phyloP scores from a whole-genome alignment of 2,113 vertebrate species.

The Forbesichthys agassizii region DNA sequence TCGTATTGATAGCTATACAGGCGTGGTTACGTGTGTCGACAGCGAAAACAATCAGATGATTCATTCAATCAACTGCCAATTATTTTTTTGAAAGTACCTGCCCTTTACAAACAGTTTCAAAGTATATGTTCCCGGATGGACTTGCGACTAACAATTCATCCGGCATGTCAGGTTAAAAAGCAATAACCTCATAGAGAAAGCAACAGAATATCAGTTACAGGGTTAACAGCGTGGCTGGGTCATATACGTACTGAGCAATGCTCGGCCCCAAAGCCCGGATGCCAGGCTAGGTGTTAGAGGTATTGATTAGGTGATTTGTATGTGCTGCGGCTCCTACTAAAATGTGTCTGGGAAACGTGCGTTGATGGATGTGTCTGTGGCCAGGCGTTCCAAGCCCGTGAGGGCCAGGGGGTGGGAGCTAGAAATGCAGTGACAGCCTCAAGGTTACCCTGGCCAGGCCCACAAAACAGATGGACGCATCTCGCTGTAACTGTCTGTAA shows the following conservation, averaged over 20 bases:
- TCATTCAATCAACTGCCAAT: no score
- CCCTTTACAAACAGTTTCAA: no score
- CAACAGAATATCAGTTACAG: not conserved
- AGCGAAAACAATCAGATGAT: no score
- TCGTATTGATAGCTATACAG: no score
- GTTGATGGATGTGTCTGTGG: slow-evolving; percentile 69
- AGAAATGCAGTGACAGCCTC: slow-evolving; percentile 61
- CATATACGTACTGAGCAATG: slow-evolving; percentile 14
- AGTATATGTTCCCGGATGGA: no score
- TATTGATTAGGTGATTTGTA: slow-evolving; percentile 72
- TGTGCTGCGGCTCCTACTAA: slow-evolving; percentile 48
- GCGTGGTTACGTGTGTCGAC: no score
- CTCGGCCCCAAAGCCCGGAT: slow-evolving; percentile 10
- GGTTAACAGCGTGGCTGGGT: not conserved
- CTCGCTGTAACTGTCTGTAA: slow-evolving; percentile 67
- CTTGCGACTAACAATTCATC: no score
- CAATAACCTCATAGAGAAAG: not conserved
- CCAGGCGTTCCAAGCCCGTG: slow-evolving; percentile 37
- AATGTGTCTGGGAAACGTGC: slow-evolving; percentile 58
- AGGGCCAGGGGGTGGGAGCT: slow-evolving; percentile 46
- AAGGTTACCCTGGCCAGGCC: slow-evolving; percentile 66
- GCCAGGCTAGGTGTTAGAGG: slow-evolving; percentile 10
- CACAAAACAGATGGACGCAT: slow-evolving; percentile 70
- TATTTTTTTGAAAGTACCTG: no score
- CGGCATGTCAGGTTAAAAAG: no score